These are phyloP conservation scores for Euplexia lucipara DNA, from an alignment of 2,888 invertebrate genomes.

Conservation along the genomic window DNA sequence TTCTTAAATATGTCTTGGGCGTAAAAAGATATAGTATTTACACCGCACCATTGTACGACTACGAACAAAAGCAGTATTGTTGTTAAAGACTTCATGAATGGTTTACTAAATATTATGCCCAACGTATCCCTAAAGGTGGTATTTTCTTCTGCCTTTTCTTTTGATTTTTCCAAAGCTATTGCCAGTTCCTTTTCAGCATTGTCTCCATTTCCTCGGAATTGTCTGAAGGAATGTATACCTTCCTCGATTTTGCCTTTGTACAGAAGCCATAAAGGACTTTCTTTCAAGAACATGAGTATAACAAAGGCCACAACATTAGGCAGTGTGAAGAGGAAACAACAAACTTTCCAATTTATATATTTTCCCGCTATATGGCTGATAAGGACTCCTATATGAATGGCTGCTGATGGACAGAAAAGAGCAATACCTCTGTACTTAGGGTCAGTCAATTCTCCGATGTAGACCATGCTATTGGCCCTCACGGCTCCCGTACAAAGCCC, in stretches of 20 bases:
- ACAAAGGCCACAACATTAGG: constrained; percentile 68
- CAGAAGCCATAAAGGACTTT: constrained; percentile 79
- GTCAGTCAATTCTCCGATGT: constrained; percentile 75
- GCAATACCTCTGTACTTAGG: constrained; percentile 74
- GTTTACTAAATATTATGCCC: constrained; percentile 66
- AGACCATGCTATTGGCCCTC: constrained; percentile 72
- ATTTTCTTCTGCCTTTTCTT: constrained; percentile 54
- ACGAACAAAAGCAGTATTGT: constrained; percentile 66
- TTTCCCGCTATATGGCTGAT: constrained; percentile 71
- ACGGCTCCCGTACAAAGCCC: constrained; percentile 73
- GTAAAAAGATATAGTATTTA: constrained; percentile 75
- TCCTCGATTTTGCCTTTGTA: constrained; percentile 71
- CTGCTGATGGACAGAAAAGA: constrained; percentile 68
- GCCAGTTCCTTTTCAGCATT: constrained; percentile 71
- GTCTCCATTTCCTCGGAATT: constrained; percentile 73
- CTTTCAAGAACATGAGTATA: constrained; percentile 70
- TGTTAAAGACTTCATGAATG: constrained; percentile 68
- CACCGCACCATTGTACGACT: constrained; percentile 73
- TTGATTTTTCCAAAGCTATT: constrained; percentile 66
- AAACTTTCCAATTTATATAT: constrained; percentile 71
- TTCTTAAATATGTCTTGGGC: constrained; percentile 71
- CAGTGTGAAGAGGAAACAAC: constrained; percentile 67
- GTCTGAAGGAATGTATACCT: constrained; percentile 70
- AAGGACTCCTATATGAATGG: constrained; percentile 68
- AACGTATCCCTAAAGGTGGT: constrained; percentile 61